Percentiles rank a stretch among this genome's conserved stretches.
Conservation (phyloP, 2,888 invertebrate genomes). For the Hirtodrosophila duncani region DNA sequence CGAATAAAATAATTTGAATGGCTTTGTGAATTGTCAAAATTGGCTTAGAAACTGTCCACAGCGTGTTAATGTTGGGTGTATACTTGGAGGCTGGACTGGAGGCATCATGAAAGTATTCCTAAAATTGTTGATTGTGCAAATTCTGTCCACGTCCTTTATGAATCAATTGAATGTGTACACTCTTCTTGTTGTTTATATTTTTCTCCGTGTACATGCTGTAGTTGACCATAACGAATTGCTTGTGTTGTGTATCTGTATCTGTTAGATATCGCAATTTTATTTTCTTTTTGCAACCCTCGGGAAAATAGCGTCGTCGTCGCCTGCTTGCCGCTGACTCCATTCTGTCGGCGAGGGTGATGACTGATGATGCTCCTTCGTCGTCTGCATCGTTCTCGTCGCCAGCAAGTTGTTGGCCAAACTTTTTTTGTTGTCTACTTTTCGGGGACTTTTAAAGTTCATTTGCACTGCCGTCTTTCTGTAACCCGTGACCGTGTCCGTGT, state of each 20-base stretch:
- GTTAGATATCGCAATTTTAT: constrained; percentile 13
- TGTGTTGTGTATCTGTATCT: constrained; percentile 48
- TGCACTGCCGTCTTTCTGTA: constrained; percentile 33
- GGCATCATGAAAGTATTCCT: no score
- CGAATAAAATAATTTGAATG: no score
- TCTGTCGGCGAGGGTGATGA: constrained; percentile 71
- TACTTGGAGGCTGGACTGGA: no score
- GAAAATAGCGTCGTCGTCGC: constrained; percentile 22
- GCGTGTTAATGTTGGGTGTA: no score
- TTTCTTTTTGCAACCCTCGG: constrained; percentile 62
- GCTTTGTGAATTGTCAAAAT: no score
- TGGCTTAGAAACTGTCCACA: no score
- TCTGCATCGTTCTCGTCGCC: constrained; percentile 13
- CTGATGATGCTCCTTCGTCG: constrained; percentile 62
- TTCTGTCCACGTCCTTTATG: no score
- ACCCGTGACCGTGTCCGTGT: neutral
- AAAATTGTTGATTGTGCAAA: no score
- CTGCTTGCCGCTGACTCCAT: constrained; percentile 6
- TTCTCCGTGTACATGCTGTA: constrained; percentile 30
- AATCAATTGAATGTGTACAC: no score
- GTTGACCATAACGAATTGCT: constrained; percentile 68
- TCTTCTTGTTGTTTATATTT: neutral
- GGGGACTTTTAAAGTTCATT: constrained; percentile 65
- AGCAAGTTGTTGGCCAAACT: constrained; percentile 46
- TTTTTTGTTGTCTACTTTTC: constrained; percentile 56